Evolutionary conservation across 2,888 invertebrate species (phyloP), one percentile per base, ranked within the genome.

Genomic region (Diloba caeruleocephala): DNA sequence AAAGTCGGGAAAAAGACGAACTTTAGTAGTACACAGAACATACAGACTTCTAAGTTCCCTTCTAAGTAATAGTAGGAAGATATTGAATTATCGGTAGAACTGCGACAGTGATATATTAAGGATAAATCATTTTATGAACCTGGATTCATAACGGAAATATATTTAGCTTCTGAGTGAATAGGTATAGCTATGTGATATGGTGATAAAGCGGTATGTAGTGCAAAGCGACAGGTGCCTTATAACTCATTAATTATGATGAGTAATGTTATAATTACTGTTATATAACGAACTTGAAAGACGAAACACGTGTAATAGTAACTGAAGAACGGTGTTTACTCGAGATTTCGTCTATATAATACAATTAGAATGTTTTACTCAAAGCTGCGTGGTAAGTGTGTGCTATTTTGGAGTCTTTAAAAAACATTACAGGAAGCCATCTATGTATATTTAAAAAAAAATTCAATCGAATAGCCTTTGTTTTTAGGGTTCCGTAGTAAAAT

Each of bases 221-320:
- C n/a, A n/a, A n/a, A n/a, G n/a, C n/a, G n/a, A n/a, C n/a, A n/a
- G 13, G 29, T 33, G 48, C 12, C 33, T 33, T 42, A 25, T 34
- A 39, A 34, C 38, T 63, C 49, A 38, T 63, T 56, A 48, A 34
- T 48, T 48, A 26, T 56, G 34, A 63, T 42, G 38, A 56, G 29
- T 43, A 38, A 56, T 48, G 33, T 48, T 42, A 46, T 7, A 38
- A 26, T 23, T n/a, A n/a, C n/a, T n/a, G n/a, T n/a, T n/a, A n/a
- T n/a, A n/a, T n/a, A n/a, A n/a, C n/a, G n/a, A n/a, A n/a, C n/a
- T n/a, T n/a, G n/a, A n/a, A n/a, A n/a, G n/a, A n/a, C n/a, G n/a
- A n/a, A n/a, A n/a, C n/a, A 12, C 26, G 12, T 10, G 26, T 26
- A 10, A 26, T 5, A 26, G 26, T 10, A 26, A 26, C 26, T 26